phyloP scores from a whole-genome alignment of 2,113 vertebrate genomes.

The Synodontis membranacea region DNA sequence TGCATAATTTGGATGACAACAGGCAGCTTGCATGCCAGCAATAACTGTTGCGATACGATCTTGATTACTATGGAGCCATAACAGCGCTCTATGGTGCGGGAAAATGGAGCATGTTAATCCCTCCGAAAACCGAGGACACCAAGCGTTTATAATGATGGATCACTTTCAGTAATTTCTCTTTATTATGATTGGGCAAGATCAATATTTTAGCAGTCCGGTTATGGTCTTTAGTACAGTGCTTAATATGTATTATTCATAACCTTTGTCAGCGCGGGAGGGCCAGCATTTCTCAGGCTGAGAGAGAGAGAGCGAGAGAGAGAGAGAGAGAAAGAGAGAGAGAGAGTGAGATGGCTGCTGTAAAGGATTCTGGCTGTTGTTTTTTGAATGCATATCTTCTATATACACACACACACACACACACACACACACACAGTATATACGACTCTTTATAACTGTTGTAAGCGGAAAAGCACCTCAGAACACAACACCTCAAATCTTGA shows the following conservation, averaged over 20 bases:
- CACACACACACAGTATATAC: too few species aligned
- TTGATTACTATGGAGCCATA: conserved; percentile 71
- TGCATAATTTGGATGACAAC: conserved; percentile 76
- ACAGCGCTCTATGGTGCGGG: conserved; percentile 59
- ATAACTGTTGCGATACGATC: conserved; percentile 68
- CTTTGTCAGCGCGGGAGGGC: conserved; percentile 61
- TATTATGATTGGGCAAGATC: conserved; percentile 79
- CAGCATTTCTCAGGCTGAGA: conserved; percentile 31
- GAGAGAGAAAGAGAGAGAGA: conserved; percentile 42
- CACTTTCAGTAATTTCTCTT: conserved; percentile 75
- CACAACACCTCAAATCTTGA: background rate
- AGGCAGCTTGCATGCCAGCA: conserved; percentile 59
- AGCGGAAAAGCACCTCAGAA: background rate
- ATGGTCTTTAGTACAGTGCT: conserved; percentile 70
- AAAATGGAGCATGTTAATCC: conserved; percentile 70
- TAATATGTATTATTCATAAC: conserved; percentile 78
- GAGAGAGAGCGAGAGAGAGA: conserved; percentile 16
- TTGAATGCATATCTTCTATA: background rate
- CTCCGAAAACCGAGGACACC: conserved; percentile 24
- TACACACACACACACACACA: background rate
- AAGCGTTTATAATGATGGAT: conserved; percentile 69
- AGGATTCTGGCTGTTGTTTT: conserved; percentile 27
- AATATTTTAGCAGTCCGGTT: conserved; percentile 78
- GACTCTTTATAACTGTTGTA: background rate
- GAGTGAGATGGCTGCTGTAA: conserved; percentile 49